These are phyloP conservation scores for Epinotia brunnichana DNA, from an alignment of 2,888 invertebrate species.

Conservation along the genomic window DNA sequence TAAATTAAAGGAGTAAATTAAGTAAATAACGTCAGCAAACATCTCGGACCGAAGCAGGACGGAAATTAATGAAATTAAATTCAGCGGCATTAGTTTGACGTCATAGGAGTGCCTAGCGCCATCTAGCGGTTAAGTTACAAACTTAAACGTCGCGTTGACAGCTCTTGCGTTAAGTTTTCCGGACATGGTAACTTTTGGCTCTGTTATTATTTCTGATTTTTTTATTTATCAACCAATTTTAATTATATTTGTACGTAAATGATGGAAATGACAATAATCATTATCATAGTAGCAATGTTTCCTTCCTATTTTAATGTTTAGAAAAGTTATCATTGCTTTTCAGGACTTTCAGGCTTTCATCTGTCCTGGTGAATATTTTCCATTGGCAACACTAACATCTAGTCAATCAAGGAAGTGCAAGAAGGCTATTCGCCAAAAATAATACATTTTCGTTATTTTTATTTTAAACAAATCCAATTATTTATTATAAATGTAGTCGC, in stretches of 20 bases:
- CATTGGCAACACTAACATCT: conserved; percentile 61
- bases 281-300: neutral
- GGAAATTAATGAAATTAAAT: conserved; percentile 45
- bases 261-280: neutral
- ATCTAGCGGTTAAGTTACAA: conserved; percentile 30
- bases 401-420: conserved; percentile 78
- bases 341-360: conserved; percentile 38
- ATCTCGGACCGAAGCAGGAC: conserved; percentile 38
- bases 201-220: neutral
- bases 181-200: conserved; percentile 37
- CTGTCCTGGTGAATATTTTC: conserved; percentile 50
- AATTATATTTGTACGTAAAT: neutral
- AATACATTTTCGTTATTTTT: conserved; percentile 70
- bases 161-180: conserved; percentile 30
- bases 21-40: conserved; percentile 41
- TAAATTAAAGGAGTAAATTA: conserved; percentile 39
- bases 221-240: neutral
- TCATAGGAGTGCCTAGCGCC: conserved; percentile 39
- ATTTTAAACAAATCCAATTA: conserved; percentile 63
- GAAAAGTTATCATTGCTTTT: conserved; percentile 7
- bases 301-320: neutral
- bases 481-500: conserved; percentile 56
- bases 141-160: conserved; percentile 41
- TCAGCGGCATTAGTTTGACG: conserved; percentile 44
- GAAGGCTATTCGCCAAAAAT: conserved; percentile 63